Conservation (phyloP, 2,113 vertebrate species). For the Megaleporinus macrocephalus region DNA sequence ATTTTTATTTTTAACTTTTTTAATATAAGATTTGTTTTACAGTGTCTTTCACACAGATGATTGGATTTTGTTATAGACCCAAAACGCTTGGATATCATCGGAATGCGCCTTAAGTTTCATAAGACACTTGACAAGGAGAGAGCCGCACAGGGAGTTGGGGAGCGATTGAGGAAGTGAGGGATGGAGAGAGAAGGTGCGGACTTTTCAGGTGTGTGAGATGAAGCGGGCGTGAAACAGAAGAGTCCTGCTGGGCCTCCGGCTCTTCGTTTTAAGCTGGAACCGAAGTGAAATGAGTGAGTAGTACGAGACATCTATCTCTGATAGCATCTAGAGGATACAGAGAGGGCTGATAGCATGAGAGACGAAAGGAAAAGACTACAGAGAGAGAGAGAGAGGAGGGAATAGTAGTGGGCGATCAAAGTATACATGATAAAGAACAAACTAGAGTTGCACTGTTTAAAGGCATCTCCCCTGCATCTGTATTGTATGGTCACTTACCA, state of each 20-base stretch:
- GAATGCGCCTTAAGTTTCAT: background rate
- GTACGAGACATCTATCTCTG: conserved; percentile 56
- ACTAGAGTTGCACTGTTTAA: conserved; percentile 11
- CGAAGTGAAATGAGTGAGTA: conserved; percentile 38
- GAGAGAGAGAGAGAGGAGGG: conserved; percentile 1
- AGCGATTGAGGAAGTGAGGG: conserved; percentile 44
- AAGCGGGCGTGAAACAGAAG: conserved; percentile 14
- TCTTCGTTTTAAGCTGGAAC: conserved; percentile 28
- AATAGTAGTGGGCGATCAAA: conserved; percentile 11
- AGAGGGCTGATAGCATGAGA: conserved; percentile 34
- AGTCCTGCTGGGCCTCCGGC: conserved; percentile 27
- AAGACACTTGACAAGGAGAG: background rate
- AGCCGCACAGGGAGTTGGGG: background rate
- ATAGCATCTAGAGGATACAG: conserved; percentile 38
- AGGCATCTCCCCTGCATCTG: background rate
- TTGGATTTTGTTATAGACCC: background rate
- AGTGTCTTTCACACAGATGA: no score
- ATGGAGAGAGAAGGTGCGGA: conserved; percentile 35
- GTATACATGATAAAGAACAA: conserved; percentile 8
- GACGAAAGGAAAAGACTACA: background rate
- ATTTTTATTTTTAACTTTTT: no score
- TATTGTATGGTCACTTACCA: background rate
- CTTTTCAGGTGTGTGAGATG: conserved; percentile 5
- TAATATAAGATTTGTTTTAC: no score
- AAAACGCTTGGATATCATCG: background rate